Conservation (phyloP, 2,797 vertebrate genomes). For the Dipus sagitta region DNA sequence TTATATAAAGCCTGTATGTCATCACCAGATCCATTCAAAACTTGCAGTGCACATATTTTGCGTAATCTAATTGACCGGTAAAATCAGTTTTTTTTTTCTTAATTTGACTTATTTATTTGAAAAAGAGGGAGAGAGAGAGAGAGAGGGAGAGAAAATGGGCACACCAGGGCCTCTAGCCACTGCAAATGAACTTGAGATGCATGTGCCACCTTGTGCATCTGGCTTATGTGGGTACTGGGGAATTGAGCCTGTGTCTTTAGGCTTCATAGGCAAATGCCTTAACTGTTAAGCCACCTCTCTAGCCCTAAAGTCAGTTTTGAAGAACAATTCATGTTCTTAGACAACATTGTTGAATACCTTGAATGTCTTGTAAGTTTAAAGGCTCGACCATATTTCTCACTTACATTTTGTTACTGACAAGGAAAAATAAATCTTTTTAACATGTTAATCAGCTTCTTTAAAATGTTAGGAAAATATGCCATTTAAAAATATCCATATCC, state of each 20-base stretch:
- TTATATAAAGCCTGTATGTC: background rate
- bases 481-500: background rate
- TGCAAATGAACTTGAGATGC: too few relatives aligned
- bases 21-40: slow-evolving; percentile 41
- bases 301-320: background rate
- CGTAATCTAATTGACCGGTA: background rate
- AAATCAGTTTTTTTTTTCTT: background rate
- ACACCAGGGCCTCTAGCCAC: too few relatives aligned
- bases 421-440: background rate
- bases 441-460: background rate
- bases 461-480: slow-evolving; percentile 2
- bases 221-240: too few relatives aligned
- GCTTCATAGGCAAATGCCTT: too few relatives aligned
- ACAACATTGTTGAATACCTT: background rate
- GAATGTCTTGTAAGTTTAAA: background rate
- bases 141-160: too few relatives aligned
- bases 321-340: background rate
- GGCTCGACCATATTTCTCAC: background rate
- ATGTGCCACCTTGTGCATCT: too few relatives aligned
- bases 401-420: background rate
- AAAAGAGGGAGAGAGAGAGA: too few relatives aligned
- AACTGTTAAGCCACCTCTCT: too few relatives aligned
- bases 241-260: too few relatives aligned
- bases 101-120: too few relatives aligned
- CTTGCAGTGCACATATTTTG: background rate